phyloP scores from a whole-genome alignment of 2,797 vertebrate species.

The Melanogrammus aeglefinus region DNA sequence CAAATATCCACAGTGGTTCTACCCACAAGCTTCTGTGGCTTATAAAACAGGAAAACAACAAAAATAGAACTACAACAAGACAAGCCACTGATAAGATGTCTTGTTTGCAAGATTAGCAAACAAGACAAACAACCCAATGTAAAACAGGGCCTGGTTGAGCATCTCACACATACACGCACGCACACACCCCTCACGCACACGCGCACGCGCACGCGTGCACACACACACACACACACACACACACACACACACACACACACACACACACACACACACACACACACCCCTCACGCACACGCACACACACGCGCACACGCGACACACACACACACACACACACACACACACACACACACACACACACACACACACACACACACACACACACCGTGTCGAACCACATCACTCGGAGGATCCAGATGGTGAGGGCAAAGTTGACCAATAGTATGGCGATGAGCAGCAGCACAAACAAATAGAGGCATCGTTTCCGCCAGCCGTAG shows the following conservation, averaged over 20 bases:
- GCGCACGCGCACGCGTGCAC: no score
- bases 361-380: not conserved
- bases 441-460: constrained; percentile 87
- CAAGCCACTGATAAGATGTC: no score
- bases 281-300: not conserved
- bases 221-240: not conserved
- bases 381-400: constrained; percentile 90
- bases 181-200: not conserved
- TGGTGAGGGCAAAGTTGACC: constrained; percentile 90
- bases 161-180: not conserved
- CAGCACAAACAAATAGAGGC: constrained; percentile 91
- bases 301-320: no score
- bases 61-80: not conserved
- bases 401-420: constrained; percentile 96
- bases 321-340: no score
- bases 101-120: no score
- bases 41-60: not conserved
- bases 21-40: not conserved
- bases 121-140: no score
- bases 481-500: constrained; percentile 96
- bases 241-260: constrained; percentile 67
- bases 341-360: not conserved
- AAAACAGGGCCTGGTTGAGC: not conserved
- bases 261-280: constrained; percentile 67
- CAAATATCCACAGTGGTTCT: constrained; percentile 18